phyloP scores from a whole-genome alignment of 2,797 vertebrate genomes.

The Hybognathus amarus region DNA sequence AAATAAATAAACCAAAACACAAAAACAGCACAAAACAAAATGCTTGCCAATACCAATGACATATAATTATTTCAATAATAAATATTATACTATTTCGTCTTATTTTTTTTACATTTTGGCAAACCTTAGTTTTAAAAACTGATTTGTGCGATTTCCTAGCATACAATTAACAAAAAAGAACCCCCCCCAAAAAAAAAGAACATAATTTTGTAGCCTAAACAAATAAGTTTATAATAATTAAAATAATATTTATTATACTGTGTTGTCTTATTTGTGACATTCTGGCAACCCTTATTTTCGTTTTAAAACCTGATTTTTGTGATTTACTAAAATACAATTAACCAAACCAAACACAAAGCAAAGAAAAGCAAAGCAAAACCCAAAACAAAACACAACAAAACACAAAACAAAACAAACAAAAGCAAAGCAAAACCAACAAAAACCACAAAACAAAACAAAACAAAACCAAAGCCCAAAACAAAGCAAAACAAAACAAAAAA shows the following conservation, averaged over 20 bases:
- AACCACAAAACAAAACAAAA: background rate
- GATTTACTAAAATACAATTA: background rate
- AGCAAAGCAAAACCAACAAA: no score
- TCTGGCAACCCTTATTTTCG: background rate
- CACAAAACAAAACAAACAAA: no score
- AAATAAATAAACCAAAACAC: no score
- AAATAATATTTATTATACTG: background rate
- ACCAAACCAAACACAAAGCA: background rate
- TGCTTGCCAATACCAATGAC: background rate
- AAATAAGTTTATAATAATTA: background rate
- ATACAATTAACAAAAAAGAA: background rate
- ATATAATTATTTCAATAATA: no score
- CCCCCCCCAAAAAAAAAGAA: no score
- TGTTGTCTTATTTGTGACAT: background rate
- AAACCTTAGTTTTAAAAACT: background rate
- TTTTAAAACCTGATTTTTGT: background rate
- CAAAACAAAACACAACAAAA: no score
- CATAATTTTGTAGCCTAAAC: background rate
- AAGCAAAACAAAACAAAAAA: no score
- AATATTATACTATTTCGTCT: no score
- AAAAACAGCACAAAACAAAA: no score
- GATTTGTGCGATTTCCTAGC: background rate
- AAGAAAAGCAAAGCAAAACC: no score
- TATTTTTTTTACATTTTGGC: no score
- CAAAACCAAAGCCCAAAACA: no score